A percentile compares a stretch with the other conserved stretches of the same genome.
Evolutionary conservation across 2,888 invertebrate species (phyloP).

Genomic region (Malthinus seriepunctatus): DNA sequence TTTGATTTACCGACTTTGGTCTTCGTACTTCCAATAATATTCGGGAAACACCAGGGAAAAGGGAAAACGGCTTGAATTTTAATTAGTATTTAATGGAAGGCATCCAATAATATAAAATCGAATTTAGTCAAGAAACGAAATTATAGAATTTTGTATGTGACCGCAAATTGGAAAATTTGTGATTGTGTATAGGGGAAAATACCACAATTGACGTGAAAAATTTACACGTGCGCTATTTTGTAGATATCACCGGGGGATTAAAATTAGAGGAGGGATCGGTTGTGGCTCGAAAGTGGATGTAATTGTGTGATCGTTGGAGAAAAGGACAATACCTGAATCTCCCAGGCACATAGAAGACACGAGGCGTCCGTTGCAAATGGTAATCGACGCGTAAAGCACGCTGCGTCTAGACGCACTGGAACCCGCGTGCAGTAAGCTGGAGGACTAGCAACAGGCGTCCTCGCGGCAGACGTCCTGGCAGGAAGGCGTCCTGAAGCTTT

Average conservation of each 20-base stretch:
- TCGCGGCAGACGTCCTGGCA: slow-evolving; percentile 46
- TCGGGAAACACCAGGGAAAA: slow-evolving; percentile 31
- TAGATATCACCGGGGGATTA: too few relatives aligned
- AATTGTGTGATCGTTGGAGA: slow-evolving; percentile 1
- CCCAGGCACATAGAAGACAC: slow-evolving; percentile 48
- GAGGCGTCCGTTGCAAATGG: slow-evolving; percentile 36
- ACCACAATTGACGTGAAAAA: too few relatives aligned
- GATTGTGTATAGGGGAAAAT: too few relatives aligned
- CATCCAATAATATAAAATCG: slow-evolving; percentile 7
- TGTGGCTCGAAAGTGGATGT: neutral
- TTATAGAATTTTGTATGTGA: too few relatives aligned
- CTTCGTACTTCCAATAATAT: slow-evolving; percentile 44
- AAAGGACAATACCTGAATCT: slow-evolving; percentile 45
- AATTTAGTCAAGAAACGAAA: too few relatives aligned
- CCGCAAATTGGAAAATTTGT: too few relatives aligned
- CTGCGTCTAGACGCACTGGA: slow-evolving; percentile 38
- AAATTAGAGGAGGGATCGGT: too few relatives aligned
- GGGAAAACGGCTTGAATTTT: slow-evolving; percentile 47
- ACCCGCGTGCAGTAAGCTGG: slow-evolving; percentile 48
- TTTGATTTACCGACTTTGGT: slow-evolving; percentile 48
- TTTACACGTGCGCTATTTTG: too few relatives aligned
- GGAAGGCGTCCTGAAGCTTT: slow-evolving; percentile 50
- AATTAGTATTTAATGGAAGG: slow-evolving; percentile 48
- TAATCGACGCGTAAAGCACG: slow-evolving; percentile 34
- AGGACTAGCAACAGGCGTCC: slow-evolving; percentile 57